These are phyloP conservation scores for Stomorhina lunata DNA, from an alignment of 2,888 invertebrate species.

Conservation along the genomic window DNA sequence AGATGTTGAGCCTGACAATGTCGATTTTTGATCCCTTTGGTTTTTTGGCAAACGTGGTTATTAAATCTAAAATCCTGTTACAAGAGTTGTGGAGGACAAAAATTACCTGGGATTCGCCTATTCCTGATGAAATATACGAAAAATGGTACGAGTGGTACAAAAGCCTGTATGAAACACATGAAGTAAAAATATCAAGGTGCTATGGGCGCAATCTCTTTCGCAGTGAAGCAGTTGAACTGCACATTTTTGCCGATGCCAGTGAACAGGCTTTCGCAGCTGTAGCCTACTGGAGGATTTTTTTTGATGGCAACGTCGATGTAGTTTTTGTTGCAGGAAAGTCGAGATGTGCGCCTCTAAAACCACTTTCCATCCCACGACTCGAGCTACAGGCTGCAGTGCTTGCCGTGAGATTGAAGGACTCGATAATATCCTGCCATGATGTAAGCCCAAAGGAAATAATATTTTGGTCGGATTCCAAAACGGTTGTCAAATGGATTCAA, in stretches of 20 bases:
- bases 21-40: slow-evolving; percentile 46
- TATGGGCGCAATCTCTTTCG: too few relatives aligned
- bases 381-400: slow-evolving; percentile 48
- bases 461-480: slow-evolving; percentile 25
- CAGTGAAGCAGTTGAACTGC: too few relatives aligned
- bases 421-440: slow-evolving; percentile 5
- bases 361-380: slow-evolving; percentile 44
- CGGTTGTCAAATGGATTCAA: slow-evolving; percentile 11
- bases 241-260: too few relatives aligned
- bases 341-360: slow-evolving; percentile 45
- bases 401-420: slow-evolving; percentile 25
- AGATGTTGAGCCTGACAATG: too few relatives aligned
- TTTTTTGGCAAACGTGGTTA: slow-evolving; percentile 19
- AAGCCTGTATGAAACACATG: too few relatives aligned
- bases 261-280: slow-evolving; percentile 43
- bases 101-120: slow-evolving; percentile 15
- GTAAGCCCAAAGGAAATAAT: slow-evolving; percentile 1
- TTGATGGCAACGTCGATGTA: background rate
- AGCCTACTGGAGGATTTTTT: slow-evolving; percentile 29
- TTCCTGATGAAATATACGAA: slow-evolving; percentile 21
- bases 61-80: slow-evolving; percentile 11
- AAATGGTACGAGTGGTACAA: slow-evolving; percentile 32
- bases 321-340: slow-evolving; percentile 45
- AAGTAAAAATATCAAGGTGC: too few relatives aligned
- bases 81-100: slow-evolving; percentile 25